phyloP scores from a whole-genome alignment of 2,888 invertebrate species.

The Nemoura dubitans region DNA sequence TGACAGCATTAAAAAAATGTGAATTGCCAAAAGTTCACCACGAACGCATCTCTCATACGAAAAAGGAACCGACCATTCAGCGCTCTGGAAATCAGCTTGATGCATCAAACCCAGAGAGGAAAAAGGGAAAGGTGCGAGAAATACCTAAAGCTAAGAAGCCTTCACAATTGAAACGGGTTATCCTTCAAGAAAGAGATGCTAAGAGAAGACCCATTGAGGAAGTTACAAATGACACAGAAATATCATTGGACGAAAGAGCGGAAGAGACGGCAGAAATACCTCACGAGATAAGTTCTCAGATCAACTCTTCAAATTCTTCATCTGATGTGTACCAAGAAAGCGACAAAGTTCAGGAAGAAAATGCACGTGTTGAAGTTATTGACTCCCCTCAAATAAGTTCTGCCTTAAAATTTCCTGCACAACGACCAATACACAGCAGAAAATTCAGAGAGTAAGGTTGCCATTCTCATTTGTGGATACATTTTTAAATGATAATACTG shows the following conservation, averaged over 20 bases:
- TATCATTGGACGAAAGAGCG: not conserved
- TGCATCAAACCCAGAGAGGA: slow-evolving; percentile 29
- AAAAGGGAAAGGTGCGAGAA: slow-evolving; percentile 35
- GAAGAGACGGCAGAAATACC: not conserved
- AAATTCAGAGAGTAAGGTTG: slow-evolving; percentile 27
- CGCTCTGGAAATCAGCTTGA: slow-evolving; percentile 27
- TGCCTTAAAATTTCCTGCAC: not conserved
- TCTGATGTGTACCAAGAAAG: not conserved
- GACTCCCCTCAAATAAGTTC: no score
- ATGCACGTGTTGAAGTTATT: not conserved
- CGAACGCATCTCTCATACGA: not conserved
- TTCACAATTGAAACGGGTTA: slow-evolving; percentile 10
- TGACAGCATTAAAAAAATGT: slow-evolving; percentile 14
- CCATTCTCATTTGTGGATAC: not conserved
- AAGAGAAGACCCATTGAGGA: not conserved
- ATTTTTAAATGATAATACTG: no score
- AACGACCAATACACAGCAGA: not conserved
- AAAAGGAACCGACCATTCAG: not conserved
- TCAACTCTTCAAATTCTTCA: not conserved
- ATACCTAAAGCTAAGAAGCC: slow-evolving; percentile 21
- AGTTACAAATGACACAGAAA: not conserved
- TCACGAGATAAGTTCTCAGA: not conserved
- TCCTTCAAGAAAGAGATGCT: slow-evolving; percentile 1
- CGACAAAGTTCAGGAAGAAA: not conserved
- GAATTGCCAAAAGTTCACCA: not conserved